Conservation (phyloP, 2,888 invertebrate genomes). For the Diplolepis rosae region DNA sequence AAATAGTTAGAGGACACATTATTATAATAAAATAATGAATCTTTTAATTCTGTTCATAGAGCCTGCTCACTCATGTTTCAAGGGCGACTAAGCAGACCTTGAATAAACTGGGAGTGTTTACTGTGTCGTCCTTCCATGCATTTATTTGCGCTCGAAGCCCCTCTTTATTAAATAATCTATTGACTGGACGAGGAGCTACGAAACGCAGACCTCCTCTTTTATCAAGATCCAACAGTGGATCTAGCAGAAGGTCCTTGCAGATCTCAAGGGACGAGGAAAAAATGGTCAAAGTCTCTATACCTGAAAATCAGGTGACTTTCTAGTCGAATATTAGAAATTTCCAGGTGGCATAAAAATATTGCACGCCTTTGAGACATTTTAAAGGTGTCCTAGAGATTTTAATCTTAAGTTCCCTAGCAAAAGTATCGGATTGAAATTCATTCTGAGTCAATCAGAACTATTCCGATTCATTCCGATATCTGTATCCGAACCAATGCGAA, state of each 20-base stretch:
- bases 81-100: conserved; percentile 95
- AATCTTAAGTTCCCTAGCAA: too few relatives aligned
- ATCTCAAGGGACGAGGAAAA: conserved; percentile 93
- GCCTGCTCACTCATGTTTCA: conserved; percentile 94
- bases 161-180: conserved; percentile 91
- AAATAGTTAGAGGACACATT: conserved; percentile 10
- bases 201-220: conserved; percentile 92
- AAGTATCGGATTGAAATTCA: too few relatives aligned
- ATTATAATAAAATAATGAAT: not conserved
- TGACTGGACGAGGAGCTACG: conserved; percentile 93
- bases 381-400: too few relatives aligned
- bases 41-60: conserved; percentile 79
- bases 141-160: conserved; percentile 97
- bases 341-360: too few relatives aligned
- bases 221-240: conserved; percentile 91
- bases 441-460: too few relatives aligned
- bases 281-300: conserved; percentile 91
- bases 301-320: conserved; percentile 80
- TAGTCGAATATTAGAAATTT: not conserved
- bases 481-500: too few relatives aligned
- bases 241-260: conserved; percentile 91
- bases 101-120: conserved; percentile 97
- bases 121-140: conserved; percentile 98
- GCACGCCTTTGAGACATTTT: too few relatives aligned
- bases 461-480: too few relatives aligned